These are phyloP conservation scores for Caenorhabditis imperialis DNA, from an alignment of 2,888 invertebrate genomes.

Conservation along the genomic window DNA sequence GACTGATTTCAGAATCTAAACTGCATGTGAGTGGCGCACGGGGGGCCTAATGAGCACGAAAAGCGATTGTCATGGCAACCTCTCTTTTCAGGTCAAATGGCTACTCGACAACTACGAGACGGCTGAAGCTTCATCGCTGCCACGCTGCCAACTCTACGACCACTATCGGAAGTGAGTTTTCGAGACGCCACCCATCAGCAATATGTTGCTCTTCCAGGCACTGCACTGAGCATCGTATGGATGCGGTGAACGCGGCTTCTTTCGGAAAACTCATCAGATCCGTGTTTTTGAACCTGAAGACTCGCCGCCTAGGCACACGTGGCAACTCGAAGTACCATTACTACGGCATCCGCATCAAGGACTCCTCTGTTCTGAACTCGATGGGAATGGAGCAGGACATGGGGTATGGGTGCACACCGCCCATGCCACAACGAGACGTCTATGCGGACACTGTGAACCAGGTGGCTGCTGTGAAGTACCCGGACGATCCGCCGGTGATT, in stretches of 20 bases:
- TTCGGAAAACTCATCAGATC: slow-evolving; percentile 99
- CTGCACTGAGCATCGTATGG: slow-evolving; percentile 89
- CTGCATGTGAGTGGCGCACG: slow-evolving; percentile 39
- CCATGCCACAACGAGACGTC: slow-evolving; percentile 18
- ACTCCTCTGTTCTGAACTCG: neutral
- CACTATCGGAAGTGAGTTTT: slow-evolving; percentile 85
- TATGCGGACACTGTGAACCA: slow-evolving; percentile 44
- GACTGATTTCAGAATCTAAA: slow-evolving; percentile 40
- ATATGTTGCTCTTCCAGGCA: slow-evolving; percentile 81
- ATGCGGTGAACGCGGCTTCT: slow-evolving; percentile 98
- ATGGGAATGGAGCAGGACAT: neutral
- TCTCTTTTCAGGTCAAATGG: slow-evolving; percentile 85
- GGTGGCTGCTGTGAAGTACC: slow-evolving; percentile 30
- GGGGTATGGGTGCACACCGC: slow-evolving; percentile 2
- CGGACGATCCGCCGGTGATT: neutral
- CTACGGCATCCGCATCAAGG: slow-evolving; percentile 89
- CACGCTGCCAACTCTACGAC: slow-evolving; percentile 94
- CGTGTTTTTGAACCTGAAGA: slow-evolving; percentile 95
- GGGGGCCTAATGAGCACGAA: too few relatives aligned
- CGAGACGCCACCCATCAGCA: too few relatives aligned
- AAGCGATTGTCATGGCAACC: too few relatives aligned
- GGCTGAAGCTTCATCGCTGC: slow-evolving; percentile 92
- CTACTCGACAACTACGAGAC: slow-evolving; percentile 97
- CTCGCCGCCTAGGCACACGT: slow-evolving; percentile 91
- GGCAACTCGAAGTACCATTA: slow-evolving; percentile 87